Evolutionary conservation across 2,113 vertebrate species (phyloP).

Genomic region (Osmerus eperlanus): DNA sequence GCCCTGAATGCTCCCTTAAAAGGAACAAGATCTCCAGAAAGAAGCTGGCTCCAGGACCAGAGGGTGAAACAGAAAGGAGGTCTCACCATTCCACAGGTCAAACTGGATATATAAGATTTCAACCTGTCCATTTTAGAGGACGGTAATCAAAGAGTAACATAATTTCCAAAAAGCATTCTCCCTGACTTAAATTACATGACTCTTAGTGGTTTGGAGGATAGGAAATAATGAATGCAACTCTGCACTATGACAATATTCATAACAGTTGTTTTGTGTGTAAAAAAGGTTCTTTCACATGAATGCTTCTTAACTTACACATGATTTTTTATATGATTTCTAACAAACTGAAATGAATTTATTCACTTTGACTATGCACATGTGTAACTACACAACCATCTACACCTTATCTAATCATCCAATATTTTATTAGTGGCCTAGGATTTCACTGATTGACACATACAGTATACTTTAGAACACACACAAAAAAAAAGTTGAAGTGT

Average conservation of each 20-base stretch:
- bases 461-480: no score
- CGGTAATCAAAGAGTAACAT: slow-evolving; percentile 40
- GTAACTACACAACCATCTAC: no score
- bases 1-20: slow-evolving; percentile 65
- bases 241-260: background rate
- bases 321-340: no score
- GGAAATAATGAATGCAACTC: background rate
- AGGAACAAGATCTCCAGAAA: slow-evolving; percentile 58
- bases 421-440: no score
- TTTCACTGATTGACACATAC: no score
- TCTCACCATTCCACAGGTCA: slow-evolving; percentile 40
- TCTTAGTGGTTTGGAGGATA: slow-evolving; percentile 1
- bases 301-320: no score
- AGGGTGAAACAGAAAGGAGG: slow-evolving; percentile 22
- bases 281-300: no score
- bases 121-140: slow-evolving; percentile 39
- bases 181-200: slow-evolving; percentile 35
- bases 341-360: no score
- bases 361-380: no score
- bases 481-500: no score
- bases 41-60: slow-evolving; percentile 38
- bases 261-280: background rate
- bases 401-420: no score
- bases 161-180: slow-evolving; percentile 37
- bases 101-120: slow-evolving; percentile 47